Conservation (phyloP, 1,140 invertebrate species). For the Ylistrum balloti region DNA sequence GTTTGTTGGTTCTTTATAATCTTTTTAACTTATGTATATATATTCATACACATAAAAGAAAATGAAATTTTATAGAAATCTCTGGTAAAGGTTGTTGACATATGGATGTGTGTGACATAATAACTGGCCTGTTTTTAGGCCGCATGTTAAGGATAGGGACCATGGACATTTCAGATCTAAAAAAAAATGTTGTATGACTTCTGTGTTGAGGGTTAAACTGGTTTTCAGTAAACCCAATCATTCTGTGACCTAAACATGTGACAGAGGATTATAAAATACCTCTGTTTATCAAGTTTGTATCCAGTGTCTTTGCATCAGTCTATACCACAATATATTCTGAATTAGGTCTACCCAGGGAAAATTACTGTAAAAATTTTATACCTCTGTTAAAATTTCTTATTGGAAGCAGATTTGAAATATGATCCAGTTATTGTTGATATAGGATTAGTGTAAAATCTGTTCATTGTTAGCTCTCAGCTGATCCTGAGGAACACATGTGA, state of each 20-base stretch:
- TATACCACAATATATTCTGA: neutral
- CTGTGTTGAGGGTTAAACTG: no score
- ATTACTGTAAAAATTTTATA: neutral
- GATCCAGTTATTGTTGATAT: no score
- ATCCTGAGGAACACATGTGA: no score
- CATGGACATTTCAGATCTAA: slow-evolving; percentile 6
- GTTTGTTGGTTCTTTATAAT: neutral
- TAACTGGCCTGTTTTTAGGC: slow-evolving; percentile 6
- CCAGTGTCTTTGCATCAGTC: neutral
- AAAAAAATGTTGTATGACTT: neutral
- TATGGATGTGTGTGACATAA: neutral
- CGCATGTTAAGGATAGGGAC: neutral
- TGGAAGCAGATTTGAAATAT: neutral
- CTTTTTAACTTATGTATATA: slow-evolving; percentile 28
- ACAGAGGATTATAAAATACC: neutral
- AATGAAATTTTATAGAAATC: slow-evolving; percentile 1
- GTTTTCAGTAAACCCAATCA: neutral
- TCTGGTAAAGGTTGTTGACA: slow-evolving; percentile 26
- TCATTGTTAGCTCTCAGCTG: no score
- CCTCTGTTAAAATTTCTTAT: neutral
- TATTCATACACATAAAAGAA: neutral
- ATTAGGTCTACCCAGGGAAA: no score
- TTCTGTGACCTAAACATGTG: neutral
- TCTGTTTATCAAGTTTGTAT: neutral
- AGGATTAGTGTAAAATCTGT: no score